A percentile compares a stretch with the other conserved stretches of the same genome.
These are phyloP conservation scores for Ivindomyrus marchei DNA, from an alignment of 2,113 vertebrate species.

Conservation along the genomic window DNA sequence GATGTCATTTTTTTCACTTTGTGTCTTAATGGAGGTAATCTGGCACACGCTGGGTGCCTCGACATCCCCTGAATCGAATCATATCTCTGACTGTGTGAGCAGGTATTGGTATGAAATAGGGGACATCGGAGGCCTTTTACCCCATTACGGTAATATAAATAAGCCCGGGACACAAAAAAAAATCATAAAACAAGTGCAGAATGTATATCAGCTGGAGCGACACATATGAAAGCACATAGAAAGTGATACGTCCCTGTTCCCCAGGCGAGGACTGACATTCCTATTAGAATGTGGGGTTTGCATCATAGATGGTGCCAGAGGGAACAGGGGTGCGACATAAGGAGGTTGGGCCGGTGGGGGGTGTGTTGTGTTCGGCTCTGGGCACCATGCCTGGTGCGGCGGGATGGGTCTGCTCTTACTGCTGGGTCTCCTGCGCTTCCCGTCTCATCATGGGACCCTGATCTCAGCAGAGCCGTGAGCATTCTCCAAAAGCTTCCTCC, in stretches of 20 bases:
- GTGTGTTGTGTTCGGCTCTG: background rate
- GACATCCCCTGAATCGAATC: constrained; percentile 45
- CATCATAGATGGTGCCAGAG: background rate
- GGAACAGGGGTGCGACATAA: background rate
- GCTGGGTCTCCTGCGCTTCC: background rate
- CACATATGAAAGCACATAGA: constrained; percentile 23
- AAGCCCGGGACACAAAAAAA: constrained; percentile 27
- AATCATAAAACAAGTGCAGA: constrained; percentile 8
- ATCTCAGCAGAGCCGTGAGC: background rate
- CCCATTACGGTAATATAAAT: constrained; percentile 36
- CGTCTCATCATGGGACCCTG: background rate
- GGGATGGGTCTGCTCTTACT: background rate
- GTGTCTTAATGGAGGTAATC: constrained; percentile 42
- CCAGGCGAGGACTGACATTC: background rate
- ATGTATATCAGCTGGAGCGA: constrained; percentile 20
- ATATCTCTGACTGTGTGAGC: constrained; percentile 38
- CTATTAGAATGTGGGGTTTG: background rate
- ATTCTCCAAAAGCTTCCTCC: background rate
- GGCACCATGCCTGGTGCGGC: background rate
- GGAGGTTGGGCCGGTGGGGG: background rate
- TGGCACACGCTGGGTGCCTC: constrained; percentile 38
- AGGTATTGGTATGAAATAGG: constrained; percentile 39
- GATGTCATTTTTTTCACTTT: constrained; percentile 39
- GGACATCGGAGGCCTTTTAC: constrained; percentile 39
- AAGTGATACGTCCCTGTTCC: background rate